A percentile compares a stretch with the other conserved stretches of the same genome.
Evolutionary conservation across 2,888 invertebrate species (phyloP).

Genomic region (Nemapogon koenigi): DNA sequence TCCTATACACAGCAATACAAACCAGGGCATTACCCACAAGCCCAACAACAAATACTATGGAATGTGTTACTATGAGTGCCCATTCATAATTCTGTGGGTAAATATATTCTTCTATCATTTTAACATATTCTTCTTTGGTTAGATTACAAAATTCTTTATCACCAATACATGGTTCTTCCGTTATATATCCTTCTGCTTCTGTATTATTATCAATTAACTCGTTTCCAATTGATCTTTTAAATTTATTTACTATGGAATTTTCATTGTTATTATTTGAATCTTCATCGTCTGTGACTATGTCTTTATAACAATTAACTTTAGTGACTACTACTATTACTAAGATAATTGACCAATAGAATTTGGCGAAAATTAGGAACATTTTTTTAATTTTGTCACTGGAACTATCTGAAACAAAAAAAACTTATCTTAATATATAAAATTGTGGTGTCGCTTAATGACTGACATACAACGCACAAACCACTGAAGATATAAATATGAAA

Average conservation of each 20-base stretch:
- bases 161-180: slow-evolving; percentile 34
- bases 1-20: slow-evolving; percentile 86
- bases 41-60: slow-evolving; percentile 79
- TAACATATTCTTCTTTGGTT: slow-evolving; percentile 64
- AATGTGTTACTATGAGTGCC: slow-evolving; percentile 77
- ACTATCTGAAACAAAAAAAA: too few species aligned
- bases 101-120: slow-evolving; percentile 68
- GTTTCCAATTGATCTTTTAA: not conserved
- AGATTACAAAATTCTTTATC: slow-evolving; percentile 49
- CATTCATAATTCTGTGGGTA: slow-evolving; percentile 77
- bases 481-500: too few species aligned
- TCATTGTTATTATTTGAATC: not conserved
- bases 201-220: not conserved
- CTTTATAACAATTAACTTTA: too few species aligned
- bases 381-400: too few species aligned
- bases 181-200: not conserved
- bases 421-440: too few species aligned
- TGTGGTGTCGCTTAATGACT: too few species aligned
- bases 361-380: too few species aligned
- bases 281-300: too few species aligned
- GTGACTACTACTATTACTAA: too few species aligned
- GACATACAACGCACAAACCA: too few species aligned
- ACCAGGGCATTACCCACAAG: slow-evolving; percentile 87
- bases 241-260: not conserved
- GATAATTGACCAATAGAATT: too few species aligned